A percentile compares a stretch with the other conserved stretches of the same genome.
phyloP scores from a whole-genome alignment of 2,888 invertebrate species.

The Chrysotoxum bicinctum region DNA sequence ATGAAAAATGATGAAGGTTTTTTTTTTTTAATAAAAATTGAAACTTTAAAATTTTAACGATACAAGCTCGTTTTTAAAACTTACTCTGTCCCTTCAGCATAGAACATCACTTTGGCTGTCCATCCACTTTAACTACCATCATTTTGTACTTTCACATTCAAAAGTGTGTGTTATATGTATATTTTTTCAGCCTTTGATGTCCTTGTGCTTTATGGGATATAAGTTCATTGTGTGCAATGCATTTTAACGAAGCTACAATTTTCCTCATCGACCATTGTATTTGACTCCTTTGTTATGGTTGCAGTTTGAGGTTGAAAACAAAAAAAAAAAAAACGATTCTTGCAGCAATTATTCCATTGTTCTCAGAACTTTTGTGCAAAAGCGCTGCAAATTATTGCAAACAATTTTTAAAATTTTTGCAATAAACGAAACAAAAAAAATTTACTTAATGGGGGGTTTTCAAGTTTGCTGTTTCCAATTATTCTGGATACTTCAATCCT shows the following conservation, averaged over 20 bases:
- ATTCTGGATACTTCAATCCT: not conserved
- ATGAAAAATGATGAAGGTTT: not conserved
- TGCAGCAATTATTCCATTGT: slow-evolving; percentile 64
- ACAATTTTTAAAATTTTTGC: slow-evolving; percentile 54
- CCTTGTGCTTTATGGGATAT: slow-evolving; percentile 18
- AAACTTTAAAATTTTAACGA: slow-evolving; percentile 1
- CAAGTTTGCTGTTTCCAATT: slow-evolving; percentile 6
- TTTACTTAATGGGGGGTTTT: not conserved
- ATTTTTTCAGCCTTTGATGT: slow-evolving; percentile 11
- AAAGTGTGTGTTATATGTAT: not conserved
- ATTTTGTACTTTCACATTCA: slow-evolving; percentile 1
- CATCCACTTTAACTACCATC: not conserved
- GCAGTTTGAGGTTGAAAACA: slow-evolving; percentile 46
- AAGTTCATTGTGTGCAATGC: slow-evolving; percentile 28
- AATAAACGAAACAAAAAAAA: slow-evolving; percentile 16
- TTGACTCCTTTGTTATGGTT: slow-evolving; percentile 28
- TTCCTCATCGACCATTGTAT: slow-evolving; percentile 21
- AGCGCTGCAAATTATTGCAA: slow-evolving; percentile 61
- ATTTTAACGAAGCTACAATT: slow-evolving; percentile 39
- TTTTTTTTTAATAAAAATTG: not conserved
- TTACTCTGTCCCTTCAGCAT: not conserved
- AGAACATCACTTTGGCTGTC: not conserved
- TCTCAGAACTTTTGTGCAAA: slow-evolving; percentile 56
- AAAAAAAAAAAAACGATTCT: slow-evolving; percentile 37
- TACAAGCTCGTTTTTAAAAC: not conserved